These are phyloP conservation scores for Pandion haliaetus DNA, from an alignment of 2,113 vertebrate species.

Conservation along the genomic window DNA sequence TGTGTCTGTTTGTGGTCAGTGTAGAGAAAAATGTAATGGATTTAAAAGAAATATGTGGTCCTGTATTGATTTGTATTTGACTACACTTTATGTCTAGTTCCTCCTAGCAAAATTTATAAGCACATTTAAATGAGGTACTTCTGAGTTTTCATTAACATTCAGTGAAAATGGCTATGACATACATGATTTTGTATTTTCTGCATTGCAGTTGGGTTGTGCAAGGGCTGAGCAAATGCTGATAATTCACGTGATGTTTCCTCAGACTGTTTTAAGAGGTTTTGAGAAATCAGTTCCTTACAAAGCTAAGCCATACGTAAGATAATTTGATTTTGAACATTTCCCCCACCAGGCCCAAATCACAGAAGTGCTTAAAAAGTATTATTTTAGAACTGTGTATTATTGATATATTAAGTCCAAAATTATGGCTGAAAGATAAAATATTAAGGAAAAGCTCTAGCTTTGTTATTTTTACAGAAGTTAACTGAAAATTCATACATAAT, in stretches of 20 bases:
- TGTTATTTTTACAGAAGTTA: background rate
- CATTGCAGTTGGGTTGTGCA: background rate
- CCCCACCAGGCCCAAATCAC: background rate
- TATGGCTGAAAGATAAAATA: background rate
- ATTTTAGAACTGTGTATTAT: background rate
- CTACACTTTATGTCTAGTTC: background rate
- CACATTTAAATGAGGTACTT: background rate
- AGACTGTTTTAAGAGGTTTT: background rate
- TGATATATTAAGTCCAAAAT: background rate
- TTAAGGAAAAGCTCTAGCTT: background rate
- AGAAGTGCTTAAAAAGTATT: background rate
- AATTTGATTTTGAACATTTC: background rate
- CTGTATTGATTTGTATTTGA: background rate
- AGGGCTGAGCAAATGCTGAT: background rate
- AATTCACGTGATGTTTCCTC: background rate
- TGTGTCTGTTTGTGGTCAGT: background rate
- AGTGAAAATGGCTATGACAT: background rate
- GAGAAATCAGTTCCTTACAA: background rate
- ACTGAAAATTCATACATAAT: background rate
- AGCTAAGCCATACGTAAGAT: background rate
- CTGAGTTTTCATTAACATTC: background rate
- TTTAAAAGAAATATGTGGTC: background rate
- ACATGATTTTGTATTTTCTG: background rate
- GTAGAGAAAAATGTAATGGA: background rate
- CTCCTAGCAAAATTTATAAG: background rate